Conservation (phyloP, 2,113 vertebrate genomes). For the Nothobranchius furzeri region DNA sequence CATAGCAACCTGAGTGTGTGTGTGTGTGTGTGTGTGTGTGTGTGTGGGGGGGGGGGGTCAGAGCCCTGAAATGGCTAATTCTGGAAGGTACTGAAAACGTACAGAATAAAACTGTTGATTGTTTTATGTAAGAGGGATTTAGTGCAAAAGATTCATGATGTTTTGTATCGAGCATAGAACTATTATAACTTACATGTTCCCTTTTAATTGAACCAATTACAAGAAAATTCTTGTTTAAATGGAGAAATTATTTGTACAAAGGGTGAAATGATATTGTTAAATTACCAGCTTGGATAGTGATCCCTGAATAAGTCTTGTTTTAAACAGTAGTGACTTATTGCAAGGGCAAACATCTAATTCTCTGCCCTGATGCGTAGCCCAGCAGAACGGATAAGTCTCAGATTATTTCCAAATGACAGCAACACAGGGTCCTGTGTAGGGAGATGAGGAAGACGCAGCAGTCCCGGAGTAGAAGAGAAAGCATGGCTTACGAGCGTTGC, state of each 20-base stretch:
- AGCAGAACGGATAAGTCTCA: neutral
- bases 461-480: slow-evolving; percentile 13
- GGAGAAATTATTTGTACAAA: neutral
- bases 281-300: neutral
- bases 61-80: too few relatives aligned
- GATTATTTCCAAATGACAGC: slow-evolving; percentile 6
- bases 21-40: too few relatives aligned
- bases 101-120: too few relatives aligned
- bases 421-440: neutral
- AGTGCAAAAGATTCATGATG: too few relatives aligned
- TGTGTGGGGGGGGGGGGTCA: too few relatives aligned
- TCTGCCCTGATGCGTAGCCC: neutral
- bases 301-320: neutral
- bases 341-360: neutral
- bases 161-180: too few relatives aligned
- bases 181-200: too few relatives aligned
- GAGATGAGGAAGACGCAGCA: slow-evolving; percentile 30
- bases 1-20: too few relatives aligned
- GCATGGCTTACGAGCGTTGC: slow-evolving; percentile 38
- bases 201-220: neutral
- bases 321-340: neutral
- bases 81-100: too few relatives aligned
- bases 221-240: neutral
- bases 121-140: too few relatives aligned
- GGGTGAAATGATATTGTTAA: neutral